phyloP scores from a whole-genome alignment of 2,797 vertebrate genomes.

The Chelon labrosus region DNA sequence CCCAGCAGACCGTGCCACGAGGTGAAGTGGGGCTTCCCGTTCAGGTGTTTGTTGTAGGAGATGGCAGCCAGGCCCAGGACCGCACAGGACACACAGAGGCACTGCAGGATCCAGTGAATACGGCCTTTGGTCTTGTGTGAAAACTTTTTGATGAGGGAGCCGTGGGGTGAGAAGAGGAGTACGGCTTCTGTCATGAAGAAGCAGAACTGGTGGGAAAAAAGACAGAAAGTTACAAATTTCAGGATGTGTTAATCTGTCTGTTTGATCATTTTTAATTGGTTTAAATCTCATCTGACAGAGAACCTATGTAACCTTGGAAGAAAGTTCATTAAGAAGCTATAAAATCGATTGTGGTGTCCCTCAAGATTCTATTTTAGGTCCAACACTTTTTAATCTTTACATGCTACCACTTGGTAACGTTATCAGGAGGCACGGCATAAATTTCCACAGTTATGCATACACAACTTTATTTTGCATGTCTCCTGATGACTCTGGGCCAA shows the following conservation, averaged over 20 bases:
- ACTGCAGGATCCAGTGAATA: constrained; percentile 93
- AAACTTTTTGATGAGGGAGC: constrained; percentile 85
- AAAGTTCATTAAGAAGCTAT: too few species aligned
- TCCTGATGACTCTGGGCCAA: too few species aligned
- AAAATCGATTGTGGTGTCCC: too few species aligned
- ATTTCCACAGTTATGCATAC: too few species aligned
- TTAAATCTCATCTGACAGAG: too few species aligned
- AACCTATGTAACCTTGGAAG: too few species aligned
- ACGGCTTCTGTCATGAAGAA: constrained; percentile 96
- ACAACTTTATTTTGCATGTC: too few species aligned
- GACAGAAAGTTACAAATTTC: not conserved
- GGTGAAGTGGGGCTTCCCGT: constrained; percentile 90
- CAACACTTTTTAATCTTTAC: too few species aligned
- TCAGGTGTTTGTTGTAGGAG: constrained; percentile 91
- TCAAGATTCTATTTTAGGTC: too few species aligned
- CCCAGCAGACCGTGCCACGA: constrained; percentile 94
- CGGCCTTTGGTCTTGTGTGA: constrained; percentile 91
- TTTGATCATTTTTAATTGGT: too few species aligned
- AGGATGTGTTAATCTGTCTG: not conserved
- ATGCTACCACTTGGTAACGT: too few species aligned
- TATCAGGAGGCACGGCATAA: too few species aligned
- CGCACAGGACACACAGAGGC: constrained; percentile 87
- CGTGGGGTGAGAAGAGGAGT: constrained; percentile 92
- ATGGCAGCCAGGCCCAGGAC: constrained; percentile 88
- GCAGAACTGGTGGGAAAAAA: constrained; percentile 86